Base-by-base conservation (phyloP, 2,888 invertebrate genomes). In the Toxonevra muliebris region DNA sequence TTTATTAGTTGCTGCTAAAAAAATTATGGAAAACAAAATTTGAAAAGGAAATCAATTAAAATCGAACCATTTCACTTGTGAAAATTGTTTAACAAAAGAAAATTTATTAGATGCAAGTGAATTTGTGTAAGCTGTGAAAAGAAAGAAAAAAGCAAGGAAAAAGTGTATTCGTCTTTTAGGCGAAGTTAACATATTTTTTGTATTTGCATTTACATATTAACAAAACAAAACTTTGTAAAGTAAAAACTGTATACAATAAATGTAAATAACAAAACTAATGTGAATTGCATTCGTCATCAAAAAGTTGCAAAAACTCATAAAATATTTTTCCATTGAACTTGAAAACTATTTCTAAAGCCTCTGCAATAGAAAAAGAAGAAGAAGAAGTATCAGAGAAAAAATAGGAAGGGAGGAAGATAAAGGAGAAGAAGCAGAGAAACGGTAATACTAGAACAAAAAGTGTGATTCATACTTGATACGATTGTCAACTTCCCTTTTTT, bases 401-500 rank as follows among this genome's bases (percentile, higher is more conserved):
- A 30, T 2, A 30, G 7, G 30, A 30, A 30, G 30, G 30, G 30
- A 30, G 58, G 61, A 19, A 59, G 59, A n/a, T n/a, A n/a, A n/a
- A n/a, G n/a, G n/a, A n/a, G n/a, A n/a, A n/a, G 52, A 48, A 43
- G 13, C 48, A 42, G 15, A 11, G 20, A 40, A 30, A 30, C 30
- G 7, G 30, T 30, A 30, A 30, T 30, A 30, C 30, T 30, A 30
- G 30, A 30, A 30, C 30, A 30, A 42, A 68, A 60, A 65, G 69
- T 68, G 69, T 71, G 71, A 71, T 71, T 71, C 71, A 71, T 71
- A 61, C 71, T 52, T 60, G 55, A 30, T 30, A 30, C 30, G 7
- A 30, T 30, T 30, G 20, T 52, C 30, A 30, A 7, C 30, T 30
- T 30, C 30, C 30, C 30, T 7, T 30, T n/a, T 30, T 30, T 30